phyloP scores from a whole-genome alignment of 2,888 invertebrate species.

The Cybosia mesomella region DNA sequence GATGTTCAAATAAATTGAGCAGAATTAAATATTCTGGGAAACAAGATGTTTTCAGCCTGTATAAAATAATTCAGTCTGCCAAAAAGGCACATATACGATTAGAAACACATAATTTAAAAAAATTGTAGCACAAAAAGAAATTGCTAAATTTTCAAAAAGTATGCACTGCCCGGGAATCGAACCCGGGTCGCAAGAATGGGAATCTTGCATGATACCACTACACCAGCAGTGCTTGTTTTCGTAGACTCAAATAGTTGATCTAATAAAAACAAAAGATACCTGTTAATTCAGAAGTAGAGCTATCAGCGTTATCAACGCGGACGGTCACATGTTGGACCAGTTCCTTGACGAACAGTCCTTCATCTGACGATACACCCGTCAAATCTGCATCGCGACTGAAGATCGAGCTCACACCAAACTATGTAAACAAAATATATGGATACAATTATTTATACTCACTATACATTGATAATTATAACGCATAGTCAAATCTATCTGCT shows the following conservation, averaged over 20 bases:
- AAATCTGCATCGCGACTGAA: slow-evolving; percentile 88
- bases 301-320: slow-evolving; percentile 87
- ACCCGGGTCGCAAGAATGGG: slow-evolving; percentile 99
- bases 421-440: slow-evolving; percentile 26
- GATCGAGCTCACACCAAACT: slow-evolving; percentile 87
- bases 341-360: slow-evolving; percentile 89
- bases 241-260: not conserved
- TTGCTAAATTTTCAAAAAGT: not conserved
- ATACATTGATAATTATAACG: not conserved
- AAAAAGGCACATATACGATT: not conserved
- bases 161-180: slow-evolving; percentile 95
- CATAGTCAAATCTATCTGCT: too few species aligned
- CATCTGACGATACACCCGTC: slow-evolving; percentile 85
- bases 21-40: too few species aligned
- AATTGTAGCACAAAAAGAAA: not conserved
- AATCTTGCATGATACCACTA: slow-evolving; percentile 99
- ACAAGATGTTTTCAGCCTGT: not conserved
- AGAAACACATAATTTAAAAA: not conserved
- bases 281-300: slow-evolving; percentile 78
- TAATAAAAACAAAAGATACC: slow-evolving; percentile 59
- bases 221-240: slow-evolving; percentile 93
- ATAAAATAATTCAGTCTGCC: not conserved
- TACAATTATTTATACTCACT: not conserved
- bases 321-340: slow-evolving; percentile 89
- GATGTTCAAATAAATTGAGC: too few species aligned